These are phyloP conservation scores for Melieria picta DNA, from an alignment of 2,888 invertebrate genomes.

Conservation along the genomic window DNA sequence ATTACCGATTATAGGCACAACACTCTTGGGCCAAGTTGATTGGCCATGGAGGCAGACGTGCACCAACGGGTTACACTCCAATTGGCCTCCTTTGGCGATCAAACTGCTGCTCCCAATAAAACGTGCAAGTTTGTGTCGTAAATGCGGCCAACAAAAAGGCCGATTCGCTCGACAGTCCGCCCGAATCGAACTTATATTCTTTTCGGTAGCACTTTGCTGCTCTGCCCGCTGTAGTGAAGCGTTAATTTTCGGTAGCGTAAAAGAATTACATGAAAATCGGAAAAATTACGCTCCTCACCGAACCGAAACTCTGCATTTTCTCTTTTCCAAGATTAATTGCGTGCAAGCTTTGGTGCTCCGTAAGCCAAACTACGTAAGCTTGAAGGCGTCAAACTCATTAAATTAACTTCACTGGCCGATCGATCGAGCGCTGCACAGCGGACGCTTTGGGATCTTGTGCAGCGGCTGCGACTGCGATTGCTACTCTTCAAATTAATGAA, in stretches of 20 bases:
- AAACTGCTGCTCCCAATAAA: too few relatives aligned
- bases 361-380: background rate
- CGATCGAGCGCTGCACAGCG: background rate
- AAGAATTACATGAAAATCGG: conserved; percentile 51
- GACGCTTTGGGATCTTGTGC: conserved; percentile 13
- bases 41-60: too few relatives aligned
- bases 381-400: conserved; percentile 3
- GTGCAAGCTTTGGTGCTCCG: background rate
- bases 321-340: conserved; percentile 9
- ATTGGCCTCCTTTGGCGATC: too few relatives aligned
- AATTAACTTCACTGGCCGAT: conserved; percentile 3
- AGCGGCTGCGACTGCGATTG: background rate
- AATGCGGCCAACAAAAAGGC: too few relatives aligned
- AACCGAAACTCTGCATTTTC: background rate
- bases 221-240: too few relatives aligned
- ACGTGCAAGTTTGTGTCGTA: too few relatives aligned
- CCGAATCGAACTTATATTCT: too few relatives aligned
- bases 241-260: conserved; percentile 63
- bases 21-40: too few relatives aligned
- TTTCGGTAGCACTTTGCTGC: too few relatives aligned
- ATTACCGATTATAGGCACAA: too few relatives aligned
- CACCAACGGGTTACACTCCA: too few relatives aligned
- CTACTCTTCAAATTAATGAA: conserved; percentile 11
- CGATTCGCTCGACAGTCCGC: too few relatives aligned
- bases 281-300: conserved; percentile 9